A percentile compares a stretch with the other conserved stretches of the same genome.
Conservation (phyloP, 2,113 vertebrate genomes). For the Hoplias malabaricus region DNA sequence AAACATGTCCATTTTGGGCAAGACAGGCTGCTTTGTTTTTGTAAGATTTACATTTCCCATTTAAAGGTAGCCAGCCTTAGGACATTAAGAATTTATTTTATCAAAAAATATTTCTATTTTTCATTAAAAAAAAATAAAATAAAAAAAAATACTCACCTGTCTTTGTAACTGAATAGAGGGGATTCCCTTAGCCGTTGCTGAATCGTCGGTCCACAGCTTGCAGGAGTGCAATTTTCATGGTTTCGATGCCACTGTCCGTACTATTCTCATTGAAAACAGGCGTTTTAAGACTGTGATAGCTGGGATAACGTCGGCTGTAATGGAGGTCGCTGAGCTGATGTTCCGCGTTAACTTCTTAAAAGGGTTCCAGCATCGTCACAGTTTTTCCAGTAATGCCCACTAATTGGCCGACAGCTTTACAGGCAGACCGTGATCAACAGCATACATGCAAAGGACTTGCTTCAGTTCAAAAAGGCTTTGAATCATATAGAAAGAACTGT, state of each 20-base stretch:
- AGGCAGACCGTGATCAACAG: slow-evolving; percentile 14
- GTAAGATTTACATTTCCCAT: too few species aligned
- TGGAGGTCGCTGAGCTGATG: neutral
- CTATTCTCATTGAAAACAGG: neutral
- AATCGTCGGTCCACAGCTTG: slow-evolving; percentile 10
- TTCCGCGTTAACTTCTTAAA: slow-evolving; percentile 23
- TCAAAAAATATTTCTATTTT: too few species aligned
- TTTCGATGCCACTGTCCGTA: slow-evolving; percentile 27
- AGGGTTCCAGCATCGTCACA: slow-evolving; percentile 10
- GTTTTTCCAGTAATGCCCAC: slow-evolving; percentile 32
- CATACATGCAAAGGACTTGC: slow-evolving; percentile 1
- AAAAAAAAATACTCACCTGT: neutral
- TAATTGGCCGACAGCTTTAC: slow-evolving; percentile 9
- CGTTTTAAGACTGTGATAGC: slow-evolving; percentile 8
- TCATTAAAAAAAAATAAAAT: too few species aligned
- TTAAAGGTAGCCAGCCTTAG: too few species aligned
- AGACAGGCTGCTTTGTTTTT: too few species aligned
- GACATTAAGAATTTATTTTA: too few species aligned
- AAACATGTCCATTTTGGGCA: too few species aligned
- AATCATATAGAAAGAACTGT: slow-evolving; percentile 29
- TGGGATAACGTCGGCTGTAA: slow-evolving; percentile 15
- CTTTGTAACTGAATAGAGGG: neutral
- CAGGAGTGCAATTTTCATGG: slow-evolving; percentile 14
- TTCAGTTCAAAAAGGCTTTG: slow-evolving; percentile 2
- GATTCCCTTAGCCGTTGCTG: neutral